Percentiles rank a stretch among this genome's conserved stretches.
phyloP scores from a whole-genome alignment of 2,797 vertebrate genomes.

The Thalassophryne amazonica region DNA sequence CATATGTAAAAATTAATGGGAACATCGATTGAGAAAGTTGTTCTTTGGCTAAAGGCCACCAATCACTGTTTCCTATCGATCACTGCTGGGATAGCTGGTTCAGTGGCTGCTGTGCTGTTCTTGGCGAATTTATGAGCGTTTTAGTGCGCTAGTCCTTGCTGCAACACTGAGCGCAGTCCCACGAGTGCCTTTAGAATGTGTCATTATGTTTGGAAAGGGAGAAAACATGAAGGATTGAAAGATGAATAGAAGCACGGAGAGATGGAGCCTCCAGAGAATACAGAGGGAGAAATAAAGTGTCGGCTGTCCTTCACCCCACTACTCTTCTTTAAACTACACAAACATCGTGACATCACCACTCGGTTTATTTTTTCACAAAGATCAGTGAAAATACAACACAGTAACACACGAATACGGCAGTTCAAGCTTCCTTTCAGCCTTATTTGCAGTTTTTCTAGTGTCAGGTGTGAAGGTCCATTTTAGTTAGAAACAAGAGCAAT shows the following conservation, averaged over 20 bases:
- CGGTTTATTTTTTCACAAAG: no score
- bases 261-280: slow-evolving; percentile 36
- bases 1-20: slow-evolving; percentile 55
- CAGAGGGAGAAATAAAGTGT: slow-evolving; percentile 46
- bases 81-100: slow-evolving; percentile 5
- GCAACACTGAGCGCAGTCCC: slow-evolving; percentile 20
- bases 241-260: slow-evolving; percentile 28
- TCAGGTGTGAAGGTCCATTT: no score
- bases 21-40: slow-evolving; percentile 46
- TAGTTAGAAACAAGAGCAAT: no score
- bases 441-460: no score
- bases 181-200: slow-evolving; percentile 27
- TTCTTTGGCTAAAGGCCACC: slow-evolving; percentile 35
- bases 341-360: slow-evolving; percentile 51
- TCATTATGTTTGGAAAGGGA: slow-evolving; percentile 33
- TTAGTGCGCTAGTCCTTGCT: background rate
- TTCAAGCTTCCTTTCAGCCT: no score
- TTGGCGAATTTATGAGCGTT: slow-evolving; percentile 22
- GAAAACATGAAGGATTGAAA: slow-evolving; percentile 35
- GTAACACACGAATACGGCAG: background rate
- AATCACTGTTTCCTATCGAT: slow-evolving; percentile 40
- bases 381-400: no score
- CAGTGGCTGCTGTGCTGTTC: slow-evolving; percentile 10
- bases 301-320: slow-evolving; percentile 60
- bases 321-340: slow-evolving; percentile 53